phyloP scores from a whole-genome alignment of 2,888 invertebrate species.

The Drosophila multiciliata region DNA sequence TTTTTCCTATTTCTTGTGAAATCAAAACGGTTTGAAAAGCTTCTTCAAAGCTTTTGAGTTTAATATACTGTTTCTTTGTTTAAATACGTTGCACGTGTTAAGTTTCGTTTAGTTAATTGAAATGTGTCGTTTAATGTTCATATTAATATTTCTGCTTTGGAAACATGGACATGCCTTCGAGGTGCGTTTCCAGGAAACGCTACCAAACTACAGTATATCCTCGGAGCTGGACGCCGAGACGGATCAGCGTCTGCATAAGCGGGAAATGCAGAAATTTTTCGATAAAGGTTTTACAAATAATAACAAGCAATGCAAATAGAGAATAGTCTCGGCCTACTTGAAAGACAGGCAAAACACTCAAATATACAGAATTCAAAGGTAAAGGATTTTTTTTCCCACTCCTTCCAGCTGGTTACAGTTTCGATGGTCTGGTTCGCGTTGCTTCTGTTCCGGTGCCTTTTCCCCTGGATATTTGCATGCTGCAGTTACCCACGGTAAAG shows the following conservation, averaged over 20 bases:
- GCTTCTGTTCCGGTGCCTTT: slow-evolving; percentile 84
- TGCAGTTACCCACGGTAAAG: slow-evolving; percentile 82
- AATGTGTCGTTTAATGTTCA: slow-evolving; percentile 58
- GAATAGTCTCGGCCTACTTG: neutral
- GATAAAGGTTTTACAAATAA: neutral
- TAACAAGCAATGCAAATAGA: neutral
- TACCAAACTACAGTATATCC: slow-evolving; percentile 52
- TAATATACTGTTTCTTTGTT: neutral
- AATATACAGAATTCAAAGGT: neutral
- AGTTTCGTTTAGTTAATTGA: slow-evolving; percentile 18
- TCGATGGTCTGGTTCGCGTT: slow-evolving; percentile 84
- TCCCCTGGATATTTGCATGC: slow-evolving; percentile 85
- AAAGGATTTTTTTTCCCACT: neutral
- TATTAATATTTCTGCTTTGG: slow-evolving; percentile 48
- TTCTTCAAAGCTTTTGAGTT: slow-evolving; percentile 2
- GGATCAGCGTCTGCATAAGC: neutral
- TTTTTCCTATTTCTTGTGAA: neutral
- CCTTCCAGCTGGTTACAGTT: slow-evolving; percentile 83
- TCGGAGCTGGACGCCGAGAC: slow-evolving; percentile 47
- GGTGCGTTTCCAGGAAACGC: slow-evolving; percentile 47
- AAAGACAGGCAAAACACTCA: neutral
- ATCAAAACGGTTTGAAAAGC: neutral
- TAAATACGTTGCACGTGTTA: neutral
- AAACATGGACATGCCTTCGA: slow-evolving; percentile 25
- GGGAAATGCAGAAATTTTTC: slow-evolving; percentile 1